A percentile compares a stretch with the other conserved stretches of the same genome.
Evolutionary conservation across 2,888 invertebrate species (phyloP).

Genomic region (Drosophila prostipennis): DNA sequence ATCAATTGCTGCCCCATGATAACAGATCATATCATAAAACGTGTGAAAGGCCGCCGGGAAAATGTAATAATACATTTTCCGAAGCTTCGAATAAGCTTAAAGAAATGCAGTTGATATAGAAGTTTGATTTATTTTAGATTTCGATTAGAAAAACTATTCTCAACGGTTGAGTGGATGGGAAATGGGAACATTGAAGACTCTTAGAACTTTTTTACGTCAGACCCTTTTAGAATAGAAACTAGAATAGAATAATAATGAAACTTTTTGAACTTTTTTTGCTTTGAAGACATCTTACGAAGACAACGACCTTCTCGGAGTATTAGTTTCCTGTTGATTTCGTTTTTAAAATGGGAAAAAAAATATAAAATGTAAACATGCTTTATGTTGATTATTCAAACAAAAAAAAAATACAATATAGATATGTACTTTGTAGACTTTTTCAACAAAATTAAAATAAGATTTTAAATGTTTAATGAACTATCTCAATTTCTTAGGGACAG

Average conservation of each 20-base stretch:
- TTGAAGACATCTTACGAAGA: too few species aligned
- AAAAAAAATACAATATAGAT: too few species aligned
- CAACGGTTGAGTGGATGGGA: constrained; percentile 8
- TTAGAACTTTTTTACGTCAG: too few species aligned
- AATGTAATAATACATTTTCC: constrained; percentile 8
- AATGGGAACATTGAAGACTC: constrained; percentile 4
- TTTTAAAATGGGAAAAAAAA: constrained; percentile 1
- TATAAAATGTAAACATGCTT: not conserved
- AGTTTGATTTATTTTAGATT: constrained; percentile 6
- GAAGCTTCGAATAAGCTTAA: constrained; percentile 6
- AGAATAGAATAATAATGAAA: too few species aligned
- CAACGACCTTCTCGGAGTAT: too few species aligned
- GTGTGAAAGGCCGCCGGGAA: constrained; percentile 44
- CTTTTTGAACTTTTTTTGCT: too few species aligned
- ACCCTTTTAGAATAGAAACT: too few species aligned
- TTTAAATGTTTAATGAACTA: not conserved
- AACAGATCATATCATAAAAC: constrained; percentile 46
- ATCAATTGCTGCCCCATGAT: constrained; percentile 69
- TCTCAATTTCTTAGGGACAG: not conserved
- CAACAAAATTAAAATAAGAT: too few species aligned
- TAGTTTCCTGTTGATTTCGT: not conserved
- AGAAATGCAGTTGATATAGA: constrained; percentile 6
- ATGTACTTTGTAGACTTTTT: too few species aligned
- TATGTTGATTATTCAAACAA: too few species aligned
- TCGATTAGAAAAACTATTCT: constrained; percentile 31